Evolutionary conservation across 1,140 invertebrate species (phyloP).

Genomic region (Atta cephalotes): DNA sequence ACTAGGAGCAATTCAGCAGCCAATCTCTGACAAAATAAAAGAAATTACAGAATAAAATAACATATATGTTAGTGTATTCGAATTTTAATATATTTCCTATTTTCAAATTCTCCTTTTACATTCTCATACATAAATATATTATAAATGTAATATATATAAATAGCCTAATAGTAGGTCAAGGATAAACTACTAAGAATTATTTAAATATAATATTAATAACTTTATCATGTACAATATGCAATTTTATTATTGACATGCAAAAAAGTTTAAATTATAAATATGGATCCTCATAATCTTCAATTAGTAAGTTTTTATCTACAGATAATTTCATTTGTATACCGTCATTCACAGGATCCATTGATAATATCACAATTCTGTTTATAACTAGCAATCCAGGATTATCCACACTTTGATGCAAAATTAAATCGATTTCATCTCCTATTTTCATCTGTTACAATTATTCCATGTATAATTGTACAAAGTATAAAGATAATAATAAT

Average conservation of each 20-base stretch:
- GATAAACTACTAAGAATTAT: background rate
- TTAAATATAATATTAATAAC: background rate
- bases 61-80: background rate
- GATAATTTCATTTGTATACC: constrained; percentile 86
- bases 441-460: constrained; percentile 83
- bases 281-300: constrained; percentile 88
- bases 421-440: constrained; percentile 90
- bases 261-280: constrained; percentile 79
- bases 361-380: constrained; percentile 87
- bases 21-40: constrained; percentile 60
- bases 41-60: constrained; percentile 49
- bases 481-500: constrained; percentile 44
- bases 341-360: constrained; percentile 83
- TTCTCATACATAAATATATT: background rate
- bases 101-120: background rate
- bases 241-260: constrained; percentile 11
- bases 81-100: background rate
- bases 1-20: constrained; percentile 85
- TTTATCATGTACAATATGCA: background rate
- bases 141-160: background rate
- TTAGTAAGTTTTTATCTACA: constrained; percentile 87
- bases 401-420: constrained; percentile 87
- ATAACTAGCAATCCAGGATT: constrained; percentile 89
- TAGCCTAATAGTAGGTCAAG: background rate
- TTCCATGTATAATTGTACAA: background rate